Conservation (phyloP, 2,888 invertebrate species). For the Amphipyra berbera region DNA sequence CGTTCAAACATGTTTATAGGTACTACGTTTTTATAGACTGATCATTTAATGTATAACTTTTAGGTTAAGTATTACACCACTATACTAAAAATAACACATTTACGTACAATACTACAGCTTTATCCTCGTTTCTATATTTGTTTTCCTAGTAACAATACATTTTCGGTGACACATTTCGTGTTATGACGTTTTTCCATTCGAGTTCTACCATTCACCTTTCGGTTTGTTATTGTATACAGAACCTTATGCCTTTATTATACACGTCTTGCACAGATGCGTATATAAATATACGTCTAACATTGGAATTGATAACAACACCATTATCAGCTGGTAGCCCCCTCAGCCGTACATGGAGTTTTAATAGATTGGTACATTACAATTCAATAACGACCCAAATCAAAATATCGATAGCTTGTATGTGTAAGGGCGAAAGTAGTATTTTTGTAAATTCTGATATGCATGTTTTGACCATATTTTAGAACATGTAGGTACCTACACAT, state of each 20-base stretch:
- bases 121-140: constrained; percentile 25
- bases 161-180: constrained; percentile 12
- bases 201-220: not conserved
- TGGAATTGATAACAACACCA: not conserved
- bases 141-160: constrained; percentile 22
- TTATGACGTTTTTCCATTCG: not conserved
- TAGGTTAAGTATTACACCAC: constrained; percentile 23
- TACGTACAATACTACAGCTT: constrained; percentile 2
- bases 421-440: no score
- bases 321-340: not conserved
- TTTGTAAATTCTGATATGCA: no score
- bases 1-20: constrained; percentile 42
- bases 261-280: no score
- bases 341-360: no score
- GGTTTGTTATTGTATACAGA: constrained; percentile 6
- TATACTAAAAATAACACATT: constrained; percentile 4
- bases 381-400: no score
- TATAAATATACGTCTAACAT: not conserved
- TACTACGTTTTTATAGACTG: constrained; percentile 26
- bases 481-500: no score
- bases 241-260: not conserved
- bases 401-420: no score
- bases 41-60: constrained; percentile 21
- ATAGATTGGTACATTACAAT: no score
- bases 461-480: no score